phyloP scores from a whole-genome alignment of 1,140 invertebrate genomes.

The Arion vulgaris region DNA sequence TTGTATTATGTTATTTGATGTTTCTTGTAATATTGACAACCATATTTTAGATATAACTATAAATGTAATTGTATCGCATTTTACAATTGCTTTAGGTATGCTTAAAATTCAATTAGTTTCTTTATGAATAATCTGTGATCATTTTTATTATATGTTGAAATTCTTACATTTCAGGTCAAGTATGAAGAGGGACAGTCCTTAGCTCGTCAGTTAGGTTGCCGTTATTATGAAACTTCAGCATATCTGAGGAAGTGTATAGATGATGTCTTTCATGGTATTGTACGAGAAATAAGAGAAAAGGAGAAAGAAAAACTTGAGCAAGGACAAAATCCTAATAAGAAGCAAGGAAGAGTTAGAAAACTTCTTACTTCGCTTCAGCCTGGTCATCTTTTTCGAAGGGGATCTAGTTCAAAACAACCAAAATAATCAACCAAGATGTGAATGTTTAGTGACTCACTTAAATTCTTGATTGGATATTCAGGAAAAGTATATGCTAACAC shows the following conservation, averaged over 20 bases:
- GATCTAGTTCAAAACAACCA: slow-evolving; percentile 9
- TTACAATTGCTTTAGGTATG: too few species aligned
- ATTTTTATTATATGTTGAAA: too few species aligned
- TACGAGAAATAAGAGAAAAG: slow-evolving; percentile 69
- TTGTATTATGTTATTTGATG: too few species aligned
- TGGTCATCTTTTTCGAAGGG: slow-evolving; percentile 24
- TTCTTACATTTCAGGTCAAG: slow-evolving; percentile 73
- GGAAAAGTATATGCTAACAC: background rate
- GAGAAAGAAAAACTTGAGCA: slow-evolving; percentile 56
- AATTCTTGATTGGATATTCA: background rate
- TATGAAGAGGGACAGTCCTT: slow-evolving; percentile 80
- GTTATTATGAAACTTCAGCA: slow-evolving; percentile 69
- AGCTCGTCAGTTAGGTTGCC: slow-evolving; percentile 62
- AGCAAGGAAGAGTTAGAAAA: slow-evolving; percentile 27
- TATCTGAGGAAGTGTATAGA: slow-evolving; percentile 67
- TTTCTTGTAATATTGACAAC: too few species aligned
- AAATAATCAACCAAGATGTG: background rate
- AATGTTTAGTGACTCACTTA: background rate
- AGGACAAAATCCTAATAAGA: slow-evolving; percentile 22
- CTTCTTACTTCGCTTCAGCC: slow-evolving; percentile 29
- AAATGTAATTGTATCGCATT: too few species aligned
- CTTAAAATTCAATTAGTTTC: too few species aligned
- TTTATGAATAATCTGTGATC: too few species aligned
- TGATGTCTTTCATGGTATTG: slow-evolving; percentile 71
- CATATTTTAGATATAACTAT: too few species aligned